Percentiles rank a stretch among this genome's conserved stretches.
phyloP scores from a whole-genome alignment of 2,113 vertebrate species.

The Aix galericulata region DNA sequence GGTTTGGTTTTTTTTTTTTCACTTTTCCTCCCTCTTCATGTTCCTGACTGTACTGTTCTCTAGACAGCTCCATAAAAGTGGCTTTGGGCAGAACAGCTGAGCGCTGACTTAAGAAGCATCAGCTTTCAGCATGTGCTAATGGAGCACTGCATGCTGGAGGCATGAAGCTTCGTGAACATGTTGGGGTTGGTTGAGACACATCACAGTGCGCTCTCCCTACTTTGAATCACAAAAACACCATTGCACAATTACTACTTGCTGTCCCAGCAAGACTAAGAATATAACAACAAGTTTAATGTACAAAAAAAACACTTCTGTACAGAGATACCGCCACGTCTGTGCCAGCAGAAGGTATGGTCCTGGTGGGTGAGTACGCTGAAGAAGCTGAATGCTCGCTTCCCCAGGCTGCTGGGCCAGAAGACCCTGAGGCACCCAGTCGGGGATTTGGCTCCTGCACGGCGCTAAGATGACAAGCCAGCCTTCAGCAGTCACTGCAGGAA shows the following conservation, averaged over 20 bases:
- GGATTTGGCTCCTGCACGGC: fast-evolving
- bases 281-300: slow-evolving; percentile 21
- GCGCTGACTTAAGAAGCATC: background rate
- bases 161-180: background rate
- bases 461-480: fast-evolving
- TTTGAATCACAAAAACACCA: background rate
- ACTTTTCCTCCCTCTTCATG: fast-evolving
- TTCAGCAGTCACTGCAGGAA: background rate
- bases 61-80: background rate
- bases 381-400: fast-evolving
- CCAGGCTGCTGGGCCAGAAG: background rate
- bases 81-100: background rate
- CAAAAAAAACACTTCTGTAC: background rate
- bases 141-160: background rate
- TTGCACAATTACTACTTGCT: background rate
- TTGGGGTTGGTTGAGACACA: background rate
- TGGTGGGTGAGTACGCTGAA: fast-evolving
- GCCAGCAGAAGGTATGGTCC: background rate
- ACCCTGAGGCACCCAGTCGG: no score
- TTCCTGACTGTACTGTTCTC: fast-evolving
- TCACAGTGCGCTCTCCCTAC: fast-evolving
- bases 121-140: fast-evolving
- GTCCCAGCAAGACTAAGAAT: background rate
- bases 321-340: fast-evolving
- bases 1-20: background rate